Evolutionary conservation across 2,113 vertebrate genomes (phyloP), one percentile per base, ranked within the genome.

Genomic region (Sterrhoptilus dennistouni): DNA sequence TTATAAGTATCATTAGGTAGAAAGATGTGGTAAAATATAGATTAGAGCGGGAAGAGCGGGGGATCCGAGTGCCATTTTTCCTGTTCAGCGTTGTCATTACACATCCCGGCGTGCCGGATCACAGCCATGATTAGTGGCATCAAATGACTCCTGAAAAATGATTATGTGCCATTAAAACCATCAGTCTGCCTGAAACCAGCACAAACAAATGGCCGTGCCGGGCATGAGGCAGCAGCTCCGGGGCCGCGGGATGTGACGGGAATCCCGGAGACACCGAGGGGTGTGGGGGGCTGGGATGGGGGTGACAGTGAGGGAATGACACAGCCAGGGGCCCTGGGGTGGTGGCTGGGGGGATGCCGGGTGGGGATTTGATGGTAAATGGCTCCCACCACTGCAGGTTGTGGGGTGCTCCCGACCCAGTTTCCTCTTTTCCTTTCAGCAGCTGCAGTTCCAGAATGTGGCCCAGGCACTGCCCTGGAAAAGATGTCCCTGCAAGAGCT

Each of bases 81-180:
- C 98, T 95, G 91, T 61, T 97, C 95, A 81, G 82, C 90, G 78
- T 93, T 95, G 96, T 98, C 98, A 97, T 97, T 96, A 93, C 64
- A 76, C 91, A 56, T 93, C 95, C 96, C 97, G 87, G 88, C 64
- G 89, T 82, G 87, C 97, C 91, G 22, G 81, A 96, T 98, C 97
- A 95, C 96, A 7, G 74, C 93, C 89, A 83, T 97, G 97, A 98
- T 98, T 97, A 98, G 98, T 96, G 94, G 97, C 98, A 96, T 98
- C 98, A 97, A 97, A 97, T 97, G 97, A 97, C 97, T 98, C 95
- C 97, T 97, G 98, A 98, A 97, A 98, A 97, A 98, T 98, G 97
- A 98, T 98, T 95, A 97, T 95, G 98, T 97, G 97, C 97, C 98
- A 98, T 98, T 98, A 98, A 97, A 97, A 93, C 91, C 98, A 98